phyloP scores from a whole-genome alignment of 2,797 vertebrate species.

The Coilia nasus region DNA sequence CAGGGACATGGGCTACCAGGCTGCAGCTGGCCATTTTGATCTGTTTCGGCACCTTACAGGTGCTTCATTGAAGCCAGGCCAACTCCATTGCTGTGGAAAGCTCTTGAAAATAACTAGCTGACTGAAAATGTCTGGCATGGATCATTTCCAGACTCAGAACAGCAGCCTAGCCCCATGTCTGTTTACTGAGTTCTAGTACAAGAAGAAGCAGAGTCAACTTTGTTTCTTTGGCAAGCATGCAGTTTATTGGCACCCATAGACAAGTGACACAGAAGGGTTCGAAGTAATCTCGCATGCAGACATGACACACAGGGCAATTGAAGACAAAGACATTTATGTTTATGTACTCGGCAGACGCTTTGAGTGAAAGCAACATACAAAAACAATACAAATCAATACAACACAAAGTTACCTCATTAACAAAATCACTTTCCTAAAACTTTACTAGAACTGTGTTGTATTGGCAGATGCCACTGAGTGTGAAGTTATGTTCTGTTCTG shows the following conservation, averaged over 20 bases:
- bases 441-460: no score
- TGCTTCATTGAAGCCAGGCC: background rate
- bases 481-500: no score
- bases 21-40: background rate
- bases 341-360: no score
- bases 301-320: no score
- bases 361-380: no score
- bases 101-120: background rate
- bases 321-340: no score
- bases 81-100: background rate
- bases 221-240: conserved; percentile 38
- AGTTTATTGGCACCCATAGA: background rate
- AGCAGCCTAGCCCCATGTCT: background rate
- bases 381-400: no score
- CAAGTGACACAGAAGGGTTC: no score
- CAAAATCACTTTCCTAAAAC: no score
- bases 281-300: no score
- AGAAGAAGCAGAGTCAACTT: background rate
- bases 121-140: background rate
- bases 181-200: background rate
- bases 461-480: no score
- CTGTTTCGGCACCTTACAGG: background rate
- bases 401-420: no score
- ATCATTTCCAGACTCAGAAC: background rate
- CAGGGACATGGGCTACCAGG: background rate